Percentiles rank a stretch among this genome's conserved stretches.
phyloP scores from a whole-genome alignment of 2,113 vertebrate species.

The Lepus europaeus region DNA sequence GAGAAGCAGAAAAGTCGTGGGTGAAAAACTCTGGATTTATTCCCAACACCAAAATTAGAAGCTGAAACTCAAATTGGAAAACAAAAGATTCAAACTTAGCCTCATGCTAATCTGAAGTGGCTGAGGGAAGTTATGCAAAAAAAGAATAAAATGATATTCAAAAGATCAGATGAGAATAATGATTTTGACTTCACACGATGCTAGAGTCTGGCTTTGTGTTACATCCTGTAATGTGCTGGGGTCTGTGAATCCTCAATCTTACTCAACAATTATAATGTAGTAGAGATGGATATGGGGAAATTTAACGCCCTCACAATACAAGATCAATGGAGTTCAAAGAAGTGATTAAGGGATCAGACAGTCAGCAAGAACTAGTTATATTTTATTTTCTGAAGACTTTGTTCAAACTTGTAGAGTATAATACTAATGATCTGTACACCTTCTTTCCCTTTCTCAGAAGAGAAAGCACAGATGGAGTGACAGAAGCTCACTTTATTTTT shows the following conservation, averaged over 20 bases:
- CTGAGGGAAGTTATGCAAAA: background rate
- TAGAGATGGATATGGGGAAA: background rate
- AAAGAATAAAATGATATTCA: conserved; percentile 50
- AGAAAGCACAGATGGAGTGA: conserved; percentile 81
- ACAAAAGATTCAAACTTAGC: conserved; percentile 58
- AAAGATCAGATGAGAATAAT: conserved; percentile 35
- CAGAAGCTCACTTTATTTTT: conserved; percentile 85
- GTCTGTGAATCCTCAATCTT: conserved; percentile 15
- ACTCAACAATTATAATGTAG: conserved; percentile 14
- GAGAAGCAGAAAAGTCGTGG: conserved; percentile 28
- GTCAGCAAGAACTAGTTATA: conserved; percentile 61
- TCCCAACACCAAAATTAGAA: conserved; percentile 38
- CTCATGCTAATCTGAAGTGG: conserved; percentile 33
- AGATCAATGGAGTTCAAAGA: conserved; percentile 48
- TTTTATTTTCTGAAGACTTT: conserved; percentile 73
- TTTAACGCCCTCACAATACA: background rate
- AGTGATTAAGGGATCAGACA: conserved; percentile 56
- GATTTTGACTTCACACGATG: conserved; percentile 15
- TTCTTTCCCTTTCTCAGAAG: conserved; percentile 82
- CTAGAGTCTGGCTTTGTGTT: background rate
- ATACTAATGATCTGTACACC: conserved; percentile 73
- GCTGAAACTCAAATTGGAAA: conserved; percentile 53
- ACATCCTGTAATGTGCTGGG: background rate
- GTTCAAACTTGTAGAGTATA: conserved; percentile 70
- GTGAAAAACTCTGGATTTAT: conserved; percentile 23